Conservation (phyloP, 2,888 invertebrate species). For the Cabera pusaria region DNA sequence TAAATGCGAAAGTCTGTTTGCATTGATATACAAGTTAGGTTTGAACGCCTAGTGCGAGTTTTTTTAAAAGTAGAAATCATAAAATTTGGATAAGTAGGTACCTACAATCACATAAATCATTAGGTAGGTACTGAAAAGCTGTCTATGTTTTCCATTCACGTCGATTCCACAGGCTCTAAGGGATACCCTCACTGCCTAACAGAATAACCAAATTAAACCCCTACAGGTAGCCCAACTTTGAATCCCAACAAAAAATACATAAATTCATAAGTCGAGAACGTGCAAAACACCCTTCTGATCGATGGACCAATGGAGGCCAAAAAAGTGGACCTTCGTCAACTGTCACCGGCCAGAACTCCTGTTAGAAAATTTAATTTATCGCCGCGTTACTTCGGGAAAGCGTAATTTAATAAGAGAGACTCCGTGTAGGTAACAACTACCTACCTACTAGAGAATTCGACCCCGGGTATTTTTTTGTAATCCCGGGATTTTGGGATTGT, state of each 20-base stretch:
- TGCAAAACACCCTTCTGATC: conserved; percentile 34
- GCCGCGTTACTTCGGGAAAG: conserved; percentile 46
- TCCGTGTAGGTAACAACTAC: too few species aligned
- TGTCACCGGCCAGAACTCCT: conserved; percentile 57
- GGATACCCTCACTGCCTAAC: not conserved
- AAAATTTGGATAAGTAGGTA: too few species aligned
- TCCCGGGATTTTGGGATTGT: too few species aligned
- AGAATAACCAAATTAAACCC: conserved; percentile 9
- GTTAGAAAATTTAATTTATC: conserved; percentile 71
- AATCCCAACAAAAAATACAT: conserved; percentile 23
- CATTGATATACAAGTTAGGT: too few species aligned
- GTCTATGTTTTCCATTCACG: too few species aligned
- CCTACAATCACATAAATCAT: too few species aligned
- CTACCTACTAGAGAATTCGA: too few species aligned
- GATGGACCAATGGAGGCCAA: conserved; percentile 38
- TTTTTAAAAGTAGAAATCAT: too few species aligned
- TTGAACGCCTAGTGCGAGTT: too few species aligned
- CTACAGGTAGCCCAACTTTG: conserved; percentile 14
- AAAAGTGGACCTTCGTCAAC: conserved; percentile 65
- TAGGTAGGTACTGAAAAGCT: too few species aligned
- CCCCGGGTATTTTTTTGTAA: too few species aligned
- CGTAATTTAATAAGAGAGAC: conserved; percentile 44
- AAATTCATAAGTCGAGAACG: conserved; percentile 32
- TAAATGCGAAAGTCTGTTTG: too few species aligned
- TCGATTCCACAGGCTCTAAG: conserved; percentile 1